These are phyloP conservation scores for Balanococcus diminutus DNA, from an alignment of 2,888 invertebrate genomes.

Conservation along the genomic window DNA sequence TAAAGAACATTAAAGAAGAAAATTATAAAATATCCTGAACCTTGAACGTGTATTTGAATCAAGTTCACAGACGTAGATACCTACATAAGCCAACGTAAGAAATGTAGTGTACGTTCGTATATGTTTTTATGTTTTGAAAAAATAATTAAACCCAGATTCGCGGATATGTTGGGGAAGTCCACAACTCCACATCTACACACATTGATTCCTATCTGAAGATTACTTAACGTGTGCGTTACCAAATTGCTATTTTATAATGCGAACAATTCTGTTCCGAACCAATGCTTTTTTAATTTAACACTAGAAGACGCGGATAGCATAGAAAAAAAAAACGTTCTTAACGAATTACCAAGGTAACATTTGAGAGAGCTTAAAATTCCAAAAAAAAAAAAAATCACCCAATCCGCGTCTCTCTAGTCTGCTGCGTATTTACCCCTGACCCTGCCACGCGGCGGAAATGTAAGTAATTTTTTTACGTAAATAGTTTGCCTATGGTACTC, in stretches of 20 bases:
- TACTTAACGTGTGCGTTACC: slow-evolving; percentile 38
- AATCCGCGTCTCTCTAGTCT: background rate
- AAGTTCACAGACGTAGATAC: slow-evolving; percentile 10
- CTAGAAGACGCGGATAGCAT: background rate
- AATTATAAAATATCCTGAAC: slow-evolving; percentile 43
- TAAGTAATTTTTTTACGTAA: slow-evolving; percentile 17
- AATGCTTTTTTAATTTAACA: slow-evolving; percentile 34
- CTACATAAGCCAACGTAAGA: background rate
- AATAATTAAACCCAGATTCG: slow-evolving; percentile 35
- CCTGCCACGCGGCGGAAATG: background rate
- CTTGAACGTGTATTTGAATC: slow-evolving; percentile 33
- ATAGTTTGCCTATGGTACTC: background rate
- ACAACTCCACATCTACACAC: background rate
- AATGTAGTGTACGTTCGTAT: background rate
- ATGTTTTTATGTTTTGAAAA: slow-evolving; percentile 11
- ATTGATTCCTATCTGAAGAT: slow-evolving; percentile 41
- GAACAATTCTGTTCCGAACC: slow-evolving; percentile 34
- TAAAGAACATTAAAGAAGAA: slow-evolving; percentile 42
- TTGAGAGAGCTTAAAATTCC: background rate
- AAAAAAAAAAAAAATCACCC: background rate
- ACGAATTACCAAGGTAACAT: slow-evolving; percentile 28
- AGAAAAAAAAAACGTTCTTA: background rate
- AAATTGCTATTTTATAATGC: slow-evolving; percentile 37
- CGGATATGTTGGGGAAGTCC: slow-evolving; percentile 42
- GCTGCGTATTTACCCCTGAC: background rate